Base-by-base conservation (phyloP, 2,797 vertebrate species). In the Podargus strigoides region DNA sequence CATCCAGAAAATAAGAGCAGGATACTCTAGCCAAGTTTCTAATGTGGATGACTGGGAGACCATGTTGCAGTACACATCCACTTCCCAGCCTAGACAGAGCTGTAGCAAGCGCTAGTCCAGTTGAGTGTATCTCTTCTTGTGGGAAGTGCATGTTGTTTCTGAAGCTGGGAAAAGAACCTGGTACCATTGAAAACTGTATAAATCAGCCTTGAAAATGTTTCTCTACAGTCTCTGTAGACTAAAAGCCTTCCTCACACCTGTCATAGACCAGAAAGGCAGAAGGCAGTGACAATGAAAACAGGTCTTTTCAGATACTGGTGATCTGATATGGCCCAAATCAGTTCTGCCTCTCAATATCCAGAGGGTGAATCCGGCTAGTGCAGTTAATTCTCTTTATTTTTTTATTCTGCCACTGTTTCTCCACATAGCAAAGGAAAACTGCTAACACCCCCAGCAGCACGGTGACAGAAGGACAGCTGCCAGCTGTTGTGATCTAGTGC, bases 121-220 rank as follows among this genome's bases (percentile, higher is more conserved):
- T 0, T 47, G 20, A 60, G 30, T 1, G 0, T 8, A 8, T 30
- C 20, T 73, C 44, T 42, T 37, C 10, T 24, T 60, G 34, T 13
- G 18, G 27, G 24, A 50, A 90, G 26, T 6, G 5, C 5, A 42
- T 9, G 6, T 22, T 59, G 44, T 49, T 84, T 47, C 85, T 76
- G 46, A 84, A 68, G 39, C 58, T 66, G 28, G 55, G 53, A 52
- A 81, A 89, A 86, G 50, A 42, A 53, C 32, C 36, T 26, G n/a
- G 8, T 27, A 11, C 32, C 36, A 50, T 0, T 47, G 55, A 64
- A 80, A 85, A 66, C 34, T 28, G 12, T 8, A 53, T 26, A 67
- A 68, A 53, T 66, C 14, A 42, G 24, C 21, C 42, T 52, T 7
- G 8, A 34, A 76, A 82, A 68, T 1, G 3, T 12, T 76, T 50